These are phyloP conservation scores for Tupiocoris notatus DNA, from an alignment of 2,888 invertebrate species.

Conservation along the genomic window DNA sequence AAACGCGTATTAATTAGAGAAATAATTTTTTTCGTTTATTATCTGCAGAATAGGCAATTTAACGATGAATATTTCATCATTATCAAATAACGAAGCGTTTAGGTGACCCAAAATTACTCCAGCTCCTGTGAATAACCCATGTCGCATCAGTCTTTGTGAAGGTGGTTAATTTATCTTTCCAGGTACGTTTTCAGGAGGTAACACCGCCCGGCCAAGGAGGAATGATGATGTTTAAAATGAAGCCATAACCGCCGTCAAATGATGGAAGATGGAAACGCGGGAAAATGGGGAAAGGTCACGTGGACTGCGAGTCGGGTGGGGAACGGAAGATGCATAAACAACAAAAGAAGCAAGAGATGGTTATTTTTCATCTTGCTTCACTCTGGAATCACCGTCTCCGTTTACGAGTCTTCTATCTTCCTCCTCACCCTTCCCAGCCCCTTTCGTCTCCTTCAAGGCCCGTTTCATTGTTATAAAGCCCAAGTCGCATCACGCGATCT, in stretches of 20 bases:
- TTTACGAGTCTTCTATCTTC: background rate
- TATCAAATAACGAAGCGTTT: background rate
- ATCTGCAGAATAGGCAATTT: too few relatives aligned
- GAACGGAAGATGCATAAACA: background rate
- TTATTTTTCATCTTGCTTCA: background rate
- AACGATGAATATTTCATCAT: too few relatives aligned
- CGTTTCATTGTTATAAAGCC: background rate
- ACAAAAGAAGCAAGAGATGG: background rate
- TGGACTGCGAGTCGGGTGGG: background rate
- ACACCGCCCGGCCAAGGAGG: background rate
- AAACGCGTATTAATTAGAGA: too few relatives aligned
- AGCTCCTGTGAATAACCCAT: background rate
- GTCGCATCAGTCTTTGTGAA: background rate
- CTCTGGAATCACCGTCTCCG: background rate
- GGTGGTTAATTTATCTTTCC: background rate
- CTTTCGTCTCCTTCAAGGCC: background rate
- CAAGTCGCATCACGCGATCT: background rate
- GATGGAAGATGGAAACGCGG: background rate
- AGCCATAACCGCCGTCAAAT: conserved; percentile 21
- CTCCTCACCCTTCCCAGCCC: too few relatives aligned
- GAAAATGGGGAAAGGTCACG: background rate
- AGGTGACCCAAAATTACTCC: background rate
- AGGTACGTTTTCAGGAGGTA: background rate
- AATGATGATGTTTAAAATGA: conserved; percentile 2
- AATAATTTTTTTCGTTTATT: too few relatives aligned